A percentile compares a stretch with the other conserved stretches of the same genome.
Conservation (phyloP, 2,113 vertebrate species). For the Proterorhinus semilunaris region DNA sequence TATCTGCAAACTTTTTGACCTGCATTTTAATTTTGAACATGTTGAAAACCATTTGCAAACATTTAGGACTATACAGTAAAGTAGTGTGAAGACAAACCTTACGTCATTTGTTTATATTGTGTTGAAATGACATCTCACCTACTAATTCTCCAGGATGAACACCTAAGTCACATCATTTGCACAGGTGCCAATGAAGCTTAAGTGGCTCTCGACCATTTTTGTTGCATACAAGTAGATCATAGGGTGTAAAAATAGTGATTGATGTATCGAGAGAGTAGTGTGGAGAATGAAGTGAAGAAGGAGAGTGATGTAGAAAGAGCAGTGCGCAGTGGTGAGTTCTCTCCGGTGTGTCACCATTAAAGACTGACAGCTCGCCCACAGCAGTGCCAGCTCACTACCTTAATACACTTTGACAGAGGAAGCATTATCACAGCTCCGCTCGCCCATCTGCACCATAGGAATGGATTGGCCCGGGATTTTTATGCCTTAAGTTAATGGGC, state of each 20-base stretch:
- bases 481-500: neutral
- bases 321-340: conserved; percentile 3
- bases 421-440: conserved; percentile 44
- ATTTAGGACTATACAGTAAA: too few relatives aligned
- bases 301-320: conserved; percentile 3
- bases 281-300: too few relatives aligned
- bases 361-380: conserved; percentile 59
- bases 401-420: conserved; percentile 64
- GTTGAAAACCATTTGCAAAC: too few relatives aligned
- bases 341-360: conserved; percentile 30
- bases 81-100: too few relatives aligned
- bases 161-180: too few relatives aligned
- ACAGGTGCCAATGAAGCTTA: too few relatives aligned
- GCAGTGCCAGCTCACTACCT: conserved; percentile 47
- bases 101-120: too few relatives aligned
- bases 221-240: too few relatives aligned
- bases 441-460: conserved; percentile 56
- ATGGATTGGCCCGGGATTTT: conserved; percentile 14
- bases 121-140: too few relatives aligned
- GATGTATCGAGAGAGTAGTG: neutral
- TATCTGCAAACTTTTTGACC: too few relatives aligned
- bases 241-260: neutral
- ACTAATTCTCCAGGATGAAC: neutral
- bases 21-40: too few relatives aligned
- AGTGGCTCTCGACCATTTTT: too few relatives aligned